Base-by-base conservation (phyloP, 2,797 vertebrate species). In the Pteronotus mesoamericanus region DNA sequence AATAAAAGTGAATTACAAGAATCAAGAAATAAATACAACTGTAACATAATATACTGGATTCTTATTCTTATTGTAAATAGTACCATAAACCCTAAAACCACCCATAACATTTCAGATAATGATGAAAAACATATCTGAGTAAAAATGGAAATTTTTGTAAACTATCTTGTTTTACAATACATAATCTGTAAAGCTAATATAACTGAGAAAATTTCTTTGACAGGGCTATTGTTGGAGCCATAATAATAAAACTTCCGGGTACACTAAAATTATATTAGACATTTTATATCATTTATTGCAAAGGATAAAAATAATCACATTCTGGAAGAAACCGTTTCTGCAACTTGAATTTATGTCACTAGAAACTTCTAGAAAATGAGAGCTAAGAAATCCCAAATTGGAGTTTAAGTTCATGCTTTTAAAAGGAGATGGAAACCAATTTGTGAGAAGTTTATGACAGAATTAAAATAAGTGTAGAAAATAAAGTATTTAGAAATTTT, bases 241-340 rank as follows among this genome's bases (percentile, higher is more conserved):
- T 19, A 48, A 89, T 46, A 59, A 91, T 57, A 82, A 86, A 77
- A 86, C 18, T 75, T 71, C 14, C 15, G 86, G 14, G 10, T 42
- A 24, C 39, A 72, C 57, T 94, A 85, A 91, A 94, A 64, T 77
- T 89, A 86, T 39, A 79, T 79, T 75, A 89, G 89, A 74, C 9
- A 85, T 46, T 69, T 77, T 68, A 66, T 80, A 90, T 93, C 64
- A 18, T 82, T 94, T 86, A 91, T 89, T 55, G 61, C 9, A 57
- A 93, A 91, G 14, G 61, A 79, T 46, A 6, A 89, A 80, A 72
- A 59, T 42, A 87, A 93, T 92, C 75, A 71, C 34, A 48, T 80
- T 71, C 24, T 75, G n/a, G 18, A 74, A 18, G 72, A 94, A 94
- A 94, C 44, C 79, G 0, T 86, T 34, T 77, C 51, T 55, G 10